phyloP scores from a whole-genome alignment of 2,888 invertebrate species.

The Ornithoptera priamus region DNA sequence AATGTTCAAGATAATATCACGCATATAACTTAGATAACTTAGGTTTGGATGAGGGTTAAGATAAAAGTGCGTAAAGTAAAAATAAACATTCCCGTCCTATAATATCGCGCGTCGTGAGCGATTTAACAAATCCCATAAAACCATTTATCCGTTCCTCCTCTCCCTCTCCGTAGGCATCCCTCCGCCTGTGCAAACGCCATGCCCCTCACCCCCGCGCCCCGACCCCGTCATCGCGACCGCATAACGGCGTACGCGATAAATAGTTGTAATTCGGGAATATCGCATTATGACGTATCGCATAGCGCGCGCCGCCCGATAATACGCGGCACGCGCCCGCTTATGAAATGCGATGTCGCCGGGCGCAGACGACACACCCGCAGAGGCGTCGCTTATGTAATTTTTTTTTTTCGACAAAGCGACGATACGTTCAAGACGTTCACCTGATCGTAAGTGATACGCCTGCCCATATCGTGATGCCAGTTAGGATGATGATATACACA shows the following conservation, averaged over 20 bases:
- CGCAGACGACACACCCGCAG: conserved; percentile 36
- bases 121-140: conserved; percentile 63
- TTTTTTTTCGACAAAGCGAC: neutral
- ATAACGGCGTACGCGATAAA: conserved; percentile 64
- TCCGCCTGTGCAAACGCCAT: conserved; percentile 45
- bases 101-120: conserved; percentile 44
- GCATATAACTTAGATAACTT: too few relatives aligned
- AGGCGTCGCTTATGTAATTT: conserved; percentile 31
- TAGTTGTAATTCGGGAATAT: conserved; percentile 74
- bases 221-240: conserved; percentile 39
- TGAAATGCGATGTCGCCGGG: conserved; percentile 63
- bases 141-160: conserved; percentile 37
- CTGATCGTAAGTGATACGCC: too few relatives aligned
- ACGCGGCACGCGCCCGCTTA: conserved; percentile 71
- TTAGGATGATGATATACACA: too few relatives aligned
- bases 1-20: too few relatives aligned
- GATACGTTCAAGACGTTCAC: too few relatives aligned
- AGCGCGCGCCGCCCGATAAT: conserved; percentile 68
- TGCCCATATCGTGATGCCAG: too few relatives aligned
- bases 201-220: conserved; percentile 20
- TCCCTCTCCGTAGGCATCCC: too few relatives aligned
- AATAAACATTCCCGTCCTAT: conserved; percentile 40
- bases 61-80: conserved; percentile 32
- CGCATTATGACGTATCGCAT: conserved; percentile 52
- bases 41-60: too few relatives aligned